Evolutionary conservation across 2,113 vertebrate genomes (phyloP), one percentile per base, ranked within the genome.

Genomic region (Coptodon rendalli): DNA sequence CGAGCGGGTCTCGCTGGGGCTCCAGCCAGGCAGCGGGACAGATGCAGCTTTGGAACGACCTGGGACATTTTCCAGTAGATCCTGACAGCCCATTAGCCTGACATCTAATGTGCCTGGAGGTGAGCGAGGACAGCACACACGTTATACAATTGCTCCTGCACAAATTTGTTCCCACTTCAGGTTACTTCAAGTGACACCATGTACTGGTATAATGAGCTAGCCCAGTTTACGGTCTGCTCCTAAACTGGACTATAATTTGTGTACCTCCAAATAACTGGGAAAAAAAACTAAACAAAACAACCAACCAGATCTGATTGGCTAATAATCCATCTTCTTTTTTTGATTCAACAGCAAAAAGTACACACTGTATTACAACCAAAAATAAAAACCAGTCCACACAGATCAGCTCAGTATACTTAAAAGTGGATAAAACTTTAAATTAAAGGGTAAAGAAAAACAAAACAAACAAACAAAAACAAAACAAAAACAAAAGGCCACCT

Each of bases 61-160:
- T 2, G 99, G 99, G 57, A 99, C 98, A 2, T 97, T 99, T 94
- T 99, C 98, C 94, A 99, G 95, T 90, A 99, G 98, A 95, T 99
- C 98, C 91, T 99, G 99, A 95, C 99, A 99, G 93, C 99, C 99
- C 98, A 99, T 99, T 40, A 99, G 97, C 94, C 98, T 98, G 91
- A 99, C 99, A 91, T 99, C 99, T 95, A 99, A 95, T 12, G 98
- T 99, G 95, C 99, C 99, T 99, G 93, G 57, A 89, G 34, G 79
- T 16, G 11, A 61, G 52, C 9, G 6, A 36, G 45, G 34, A 86
- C 9, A 8, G 73, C 2, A 50, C 38, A 80, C 2, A 38, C 38
- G 34, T 19, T 11, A 71, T 43, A 68, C 12, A 63, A 76, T 29
- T 50, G 7, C 38, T 59, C 50, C n/a, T 10, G 3, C 3, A 43